Conservation (phyloP, 2,797 vertebrate genomes). For the Aldrovandia affinis region DNA sequence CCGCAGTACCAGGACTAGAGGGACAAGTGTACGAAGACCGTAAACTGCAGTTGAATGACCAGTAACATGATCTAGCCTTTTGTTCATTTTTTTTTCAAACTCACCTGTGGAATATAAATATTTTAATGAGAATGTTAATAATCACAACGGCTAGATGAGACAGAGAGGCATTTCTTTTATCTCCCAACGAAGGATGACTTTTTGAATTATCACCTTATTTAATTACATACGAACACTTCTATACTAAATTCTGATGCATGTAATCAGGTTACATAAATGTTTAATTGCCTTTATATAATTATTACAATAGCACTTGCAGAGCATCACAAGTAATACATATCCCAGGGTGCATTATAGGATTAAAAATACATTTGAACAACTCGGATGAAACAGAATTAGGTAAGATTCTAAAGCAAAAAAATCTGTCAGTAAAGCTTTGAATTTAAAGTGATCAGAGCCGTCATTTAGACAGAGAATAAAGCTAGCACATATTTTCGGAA, state of each 20-base stretch:
- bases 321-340: constrained; percentile 32
- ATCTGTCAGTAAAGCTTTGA: constrained; percentile 60
- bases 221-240: constrained; percentile 2
- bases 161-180: background rate
- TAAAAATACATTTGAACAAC: constrained; percentile 43
- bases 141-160: background rate
- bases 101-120: background rate
- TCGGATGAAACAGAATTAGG: constrained; percentile 59
- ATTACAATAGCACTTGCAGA: constrained; percentile 20
- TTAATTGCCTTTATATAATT: constrained; percentile 28
- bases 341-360: constrained; percentile 40
- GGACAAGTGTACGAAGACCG: no score
- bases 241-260: constrained; percentile 14
- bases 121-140: constrained; percentile 2
- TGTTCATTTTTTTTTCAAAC: background rate
- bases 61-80: background rate
- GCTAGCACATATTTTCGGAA: constrained; percentile 69
- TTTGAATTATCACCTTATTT: constrained; percentile 5
- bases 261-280: constrained; percentile 20
- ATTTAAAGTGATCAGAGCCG: constrained; percentile 64
- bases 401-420: constrained; percentile 55
- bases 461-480: constrained; percentile 73
- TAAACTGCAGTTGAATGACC: background rate
- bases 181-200: background rate
- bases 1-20: background rate